Percentiles rank a stretch among this genome's conserved stretches.
These are phyloP conservation scores for Platysternon megacephalum DNA, from an alignment of 2,113 vertebrate genomes.

Conservation along the genomic window DNA sequence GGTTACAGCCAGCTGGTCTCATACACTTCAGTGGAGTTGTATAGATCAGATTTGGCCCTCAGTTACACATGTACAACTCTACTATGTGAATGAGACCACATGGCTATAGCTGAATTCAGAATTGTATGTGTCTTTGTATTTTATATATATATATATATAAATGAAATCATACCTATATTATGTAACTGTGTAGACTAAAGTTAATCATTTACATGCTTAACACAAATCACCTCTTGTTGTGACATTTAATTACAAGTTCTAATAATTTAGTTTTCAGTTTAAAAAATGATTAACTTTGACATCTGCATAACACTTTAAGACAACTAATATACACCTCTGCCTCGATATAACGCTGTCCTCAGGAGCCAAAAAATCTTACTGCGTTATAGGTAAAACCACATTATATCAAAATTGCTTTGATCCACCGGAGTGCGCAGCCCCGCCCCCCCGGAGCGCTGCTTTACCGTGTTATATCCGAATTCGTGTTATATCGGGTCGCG, in stretches of 20 bases:
- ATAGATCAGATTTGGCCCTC: not conserved
- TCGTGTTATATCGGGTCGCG: no score
- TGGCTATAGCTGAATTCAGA: not conserved
- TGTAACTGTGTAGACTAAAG: not conserved
- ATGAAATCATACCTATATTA: not conserved
- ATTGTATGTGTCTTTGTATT: not conserved
- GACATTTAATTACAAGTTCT: not conserved
- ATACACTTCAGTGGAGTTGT: not conserved
- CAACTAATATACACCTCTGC: rapidly evolving
- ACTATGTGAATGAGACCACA: not conserved
- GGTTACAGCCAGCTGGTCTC: not conserved
- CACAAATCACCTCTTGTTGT: not conserved
- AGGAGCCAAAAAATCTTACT: no score
- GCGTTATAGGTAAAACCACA: no score
- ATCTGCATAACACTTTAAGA: not conserved
- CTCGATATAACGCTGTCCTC: no score
- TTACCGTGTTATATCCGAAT: no score
- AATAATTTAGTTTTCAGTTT: not conserved
- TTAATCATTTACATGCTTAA: not conserved
- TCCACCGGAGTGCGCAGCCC: no score
- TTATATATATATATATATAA: no score
- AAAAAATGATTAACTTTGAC: not conserved
- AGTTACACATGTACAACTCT: not conserved
- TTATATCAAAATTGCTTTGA: no score
- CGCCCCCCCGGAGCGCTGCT: no score